A percentile compares a stretch with the other conserved stretches of the same genome.
phyloP scores from a whole-genome alignment of 2,113 vertebrate species.

The Gasterosteus aculeatus region DNA sequence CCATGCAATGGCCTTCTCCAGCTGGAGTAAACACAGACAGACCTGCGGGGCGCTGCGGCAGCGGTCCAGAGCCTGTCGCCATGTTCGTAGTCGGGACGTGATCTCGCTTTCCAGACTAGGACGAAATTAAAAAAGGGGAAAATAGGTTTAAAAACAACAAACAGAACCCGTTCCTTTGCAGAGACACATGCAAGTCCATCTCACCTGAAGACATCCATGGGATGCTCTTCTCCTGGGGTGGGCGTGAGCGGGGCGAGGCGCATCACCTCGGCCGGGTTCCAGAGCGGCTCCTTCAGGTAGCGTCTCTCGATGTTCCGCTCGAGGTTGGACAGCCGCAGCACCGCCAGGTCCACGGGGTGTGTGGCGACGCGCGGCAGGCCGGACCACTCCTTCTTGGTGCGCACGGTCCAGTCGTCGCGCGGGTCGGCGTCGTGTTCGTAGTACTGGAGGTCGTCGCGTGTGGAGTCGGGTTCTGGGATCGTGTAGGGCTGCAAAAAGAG shows the following conservation, averaged over 20 bases:
- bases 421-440: slow-evolving; percentile 89
- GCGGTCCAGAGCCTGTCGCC: slow-evolving; percentile 92
- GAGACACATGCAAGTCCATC: neutral
- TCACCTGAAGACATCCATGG: slow-evolving; percentile 76
- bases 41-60: slow-evolving; percentile 92
- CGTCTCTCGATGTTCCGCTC: slow-evolving; percentile 93
- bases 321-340: slow-evolving; percentile 87
- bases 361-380: slow-evolving; percentile 83
- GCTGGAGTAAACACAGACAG: slow-evolving; percentile 89
- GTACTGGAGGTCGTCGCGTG: slow-evolving; percentile 88
- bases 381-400: slow-evolving; percentile 87
- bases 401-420: slow-evolving; percentile 87
- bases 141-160: neutral
- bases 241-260: slow-evolving; percentile 83
- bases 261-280: slow-evolving; percentile 90
- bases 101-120: slow-evolving; percentile 90
- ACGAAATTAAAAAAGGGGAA: neutral
- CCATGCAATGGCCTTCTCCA: slow-evolving; percentile 95
- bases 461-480: slow-evolving; percentile 88
- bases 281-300: slow-evolving; percentile 94
- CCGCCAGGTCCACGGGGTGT: slow-evolving; percentile 91
- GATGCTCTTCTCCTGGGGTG: slow-evolving; percentile 75
- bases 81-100: slow-evolving; percentile 89
- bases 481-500: slow-evolving; percentile 85
- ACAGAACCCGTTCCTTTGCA: neutral